Conservation (phyloP, 1,140 invertebrate species). For the Cotesia vestalis region DNA sequence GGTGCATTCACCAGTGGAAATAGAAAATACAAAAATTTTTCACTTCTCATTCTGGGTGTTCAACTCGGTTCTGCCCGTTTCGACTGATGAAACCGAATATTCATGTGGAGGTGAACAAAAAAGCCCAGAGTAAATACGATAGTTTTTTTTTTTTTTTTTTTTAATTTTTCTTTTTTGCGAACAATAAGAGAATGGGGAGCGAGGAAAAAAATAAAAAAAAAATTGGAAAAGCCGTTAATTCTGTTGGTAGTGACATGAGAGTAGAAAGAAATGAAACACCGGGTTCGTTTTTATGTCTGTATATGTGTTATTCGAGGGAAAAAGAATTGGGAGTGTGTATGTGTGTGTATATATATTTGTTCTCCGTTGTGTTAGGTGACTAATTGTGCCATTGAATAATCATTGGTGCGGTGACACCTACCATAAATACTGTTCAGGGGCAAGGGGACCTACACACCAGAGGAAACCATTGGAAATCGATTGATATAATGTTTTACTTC, state of each 20-base stretch:
- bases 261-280: conserved; percentile 16
- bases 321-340: background rate
- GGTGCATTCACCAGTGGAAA: too few species aligned
- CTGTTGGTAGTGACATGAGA: background rate
- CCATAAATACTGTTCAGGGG: conserved; percentile 16
- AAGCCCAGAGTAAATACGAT: background rate
- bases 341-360: conserved; percentile 9
- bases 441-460: background rate
- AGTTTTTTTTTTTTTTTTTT: background rate
- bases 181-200: background rate
- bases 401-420: conserved; percentile 27
- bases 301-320: background rate
- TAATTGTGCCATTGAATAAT: conserved; percentile 30
- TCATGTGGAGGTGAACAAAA: conserved; percentile 20
- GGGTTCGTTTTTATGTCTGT: conserved; percentile 1
- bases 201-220: background rate
- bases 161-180: too few species aligned
- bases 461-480: conserved; percentile 12
- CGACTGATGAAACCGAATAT: conserved; percentile 25
- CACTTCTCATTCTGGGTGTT: conserved; percentile 2
- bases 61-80: background rate
- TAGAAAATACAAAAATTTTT: background rate
- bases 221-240: conserved; percentile 17
- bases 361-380: conserved; percentile 21
- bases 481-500: conserved; percentile 2